A percentile compares a stretch with the other conserved stretches of the same genome.
Evolutionary conservation across 2,888 invertebrate species (phyloP).

Genomic region (Blera fallax): DNA sequence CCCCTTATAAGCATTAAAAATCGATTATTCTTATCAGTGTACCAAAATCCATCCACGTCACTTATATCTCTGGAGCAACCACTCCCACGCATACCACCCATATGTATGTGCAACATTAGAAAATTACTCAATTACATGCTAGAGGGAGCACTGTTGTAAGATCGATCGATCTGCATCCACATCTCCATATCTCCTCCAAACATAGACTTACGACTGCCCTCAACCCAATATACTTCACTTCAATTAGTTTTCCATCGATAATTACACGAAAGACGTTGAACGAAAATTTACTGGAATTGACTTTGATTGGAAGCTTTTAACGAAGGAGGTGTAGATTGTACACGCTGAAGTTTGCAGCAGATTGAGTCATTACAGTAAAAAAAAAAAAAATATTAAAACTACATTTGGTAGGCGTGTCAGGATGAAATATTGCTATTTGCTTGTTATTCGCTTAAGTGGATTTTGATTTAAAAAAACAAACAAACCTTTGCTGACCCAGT

Average conservation of each 20-base stretch:
- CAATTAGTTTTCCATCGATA: conserved; percentile 70
- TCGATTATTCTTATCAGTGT: conserved; percentile 55
- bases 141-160: conserved; percentile 40
- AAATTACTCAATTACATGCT: conserved; percentile 69
- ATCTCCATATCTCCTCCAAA: background rate
- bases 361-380: conserved; percentile 53
- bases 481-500: conserved; percentile 49
- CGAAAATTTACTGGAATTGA: conserved; percentile 26
- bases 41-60: conserved; percentile 45
- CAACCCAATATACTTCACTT: conserved; percentile 48
- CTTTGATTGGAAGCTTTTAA: conserved; percentile 36
- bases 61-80: conserved; percentile 36
- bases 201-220: conserved; percentile 1
- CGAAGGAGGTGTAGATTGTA: conserved; percentile 9
- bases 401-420: conserved; percentile 56
- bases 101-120: conserved; percentile 48
- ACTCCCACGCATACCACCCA: conserved; percentile 55
- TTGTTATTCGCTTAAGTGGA: conserved; percentile 61
- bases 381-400: conserved; percentile 21
- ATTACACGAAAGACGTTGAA: conserved; percentile 53
- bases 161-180: conserved; percentile 36
- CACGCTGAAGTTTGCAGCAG: conserved; percentile 22
- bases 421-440: conserved; percentile 69
- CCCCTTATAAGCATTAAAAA: conserved; percentile 34
- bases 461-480: conserved; percentile 61